These are phyloP conservation scores for Coregonus clupeaformis DNA, from an alignment of 2,113 vertebrate species.

Conservation along the genomic window DNA sequence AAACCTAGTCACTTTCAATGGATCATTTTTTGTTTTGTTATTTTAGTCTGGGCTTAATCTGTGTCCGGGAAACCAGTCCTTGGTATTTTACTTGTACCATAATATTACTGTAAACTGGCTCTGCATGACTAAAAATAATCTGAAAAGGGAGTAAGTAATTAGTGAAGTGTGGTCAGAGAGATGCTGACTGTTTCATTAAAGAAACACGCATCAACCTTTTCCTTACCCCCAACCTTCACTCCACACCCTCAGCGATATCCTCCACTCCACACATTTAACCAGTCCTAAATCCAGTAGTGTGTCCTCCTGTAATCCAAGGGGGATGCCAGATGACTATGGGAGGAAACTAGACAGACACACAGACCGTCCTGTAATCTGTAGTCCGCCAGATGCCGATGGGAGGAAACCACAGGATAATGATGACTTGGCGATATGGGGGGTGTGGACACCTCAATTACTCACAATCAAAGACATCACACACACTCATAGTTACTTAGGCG, in stretches of 20 bases:
- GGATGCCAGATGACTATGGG: too few relatives aligned
- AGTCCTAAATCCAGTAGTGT: slow-evolving; percentile 31
- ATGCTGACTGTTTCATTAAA: background rate
- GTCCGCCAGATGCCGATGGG: slow-evolving; percentile 21
- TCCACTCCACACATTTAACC: slow-evolving; percentile 35
- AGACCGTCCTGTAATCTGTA: slow-evolving; percentile 37
- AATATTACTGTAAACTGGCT: background rate
- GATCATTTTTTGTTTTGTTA: too few relatives aligned
- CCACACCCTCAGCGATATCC: background rate
- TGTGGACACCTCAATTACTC: slow-evolving; percentile 47
- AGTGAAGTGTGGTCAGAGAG: background rate
- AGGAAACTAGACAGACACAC: too few relatives aligned
- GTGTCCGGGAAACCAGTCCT: background rate
- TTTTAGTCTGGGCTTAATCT: background rate
- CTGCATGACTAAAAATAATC: background rate
- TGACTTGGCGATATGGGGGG: slow-evolving; percentile 33
- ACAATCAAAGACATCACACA: slow-evolving; percentile 40
- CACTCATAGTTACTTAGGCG: slow-evolving; percentile 5
- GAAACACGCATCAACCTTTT: too few relatives aligned
- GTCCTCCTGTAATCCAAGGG: too few relatives aligned
- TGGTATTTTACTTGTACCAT: background rate
- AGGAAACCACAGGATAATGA: slow-evolving; percentile 39
- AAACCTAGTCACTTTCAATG: too few relatives aligned
- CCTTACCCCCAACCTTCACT: background rate
- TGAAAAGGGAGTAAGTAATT: background rate